Percentiles rank a stretch among this genome's conserved stretches.
phyloP scores from a whole-genome alignment of 2,888 invertebrate species.

The Leptogaster cylindrica region DNA sequence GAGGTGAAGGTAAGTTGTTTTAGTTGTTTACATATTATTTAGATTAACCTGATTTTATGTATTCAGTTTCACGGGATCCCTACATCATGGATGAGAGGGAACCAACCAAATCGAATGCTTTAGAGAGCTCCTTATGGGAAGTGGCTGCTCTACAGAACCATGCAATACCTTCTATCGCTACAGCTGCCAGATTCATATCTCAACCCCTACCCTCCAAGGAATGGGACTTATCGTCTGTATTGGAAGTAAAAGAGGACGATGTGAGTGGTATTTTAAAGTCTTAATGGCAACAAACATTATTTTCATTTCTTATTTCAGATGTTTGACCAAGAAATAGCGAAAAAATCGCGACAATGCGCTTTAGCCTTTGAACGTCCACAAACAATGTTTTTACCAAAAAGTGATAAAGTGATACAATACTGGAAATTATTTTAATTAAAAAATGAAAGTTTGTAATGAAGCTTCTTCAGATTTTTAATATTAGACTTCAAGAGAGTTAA shows the following conservation, averaged over 20 bases:
- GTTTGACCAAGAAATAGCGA: conserved; percentile 79
- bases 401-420: conserved; percentile 72
- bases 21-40: neutral
- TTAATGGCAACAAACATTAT: neutral
- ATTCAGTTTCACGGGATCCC: conserved; percentile 69
- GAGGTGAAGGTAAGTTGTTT: conserved; percentile 57
- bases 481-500: neutral
- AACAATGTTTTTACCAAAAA: conserved; percentile 67
- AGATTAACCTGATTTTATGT: conserved; percentile 6
- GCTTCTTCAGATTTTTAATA: neutral
- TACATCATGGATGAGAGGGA: conserved; percentile 83
- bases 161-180: conserved; percentile 73
- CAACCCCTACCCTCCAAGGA: conserved; percentile 72
- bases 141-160: conserved; percentile 79
- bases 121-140: conserved; percentile 94
- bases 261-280: conserved; percentile 56
- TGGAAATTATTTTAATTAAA: conserved; percentile 64
- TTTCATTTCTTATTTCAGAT: conserved; percentile 63
- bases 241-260: conserved; percentile 71
- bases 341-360: conserved; percentile 75
- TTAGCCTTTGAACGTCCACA: conserved; percentile 77
- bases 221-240: conserved; percentile 70
- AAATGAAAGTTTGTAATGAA: neutral
- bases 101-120: conserved; percentile 78
- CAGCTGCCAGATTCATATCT: conserved; percentile 74